These are phyloP conservation scores for Gila orcuttii DNA, from an alignment of 2,113 vertebrate species.

Conservation along the genomic window DNA sequence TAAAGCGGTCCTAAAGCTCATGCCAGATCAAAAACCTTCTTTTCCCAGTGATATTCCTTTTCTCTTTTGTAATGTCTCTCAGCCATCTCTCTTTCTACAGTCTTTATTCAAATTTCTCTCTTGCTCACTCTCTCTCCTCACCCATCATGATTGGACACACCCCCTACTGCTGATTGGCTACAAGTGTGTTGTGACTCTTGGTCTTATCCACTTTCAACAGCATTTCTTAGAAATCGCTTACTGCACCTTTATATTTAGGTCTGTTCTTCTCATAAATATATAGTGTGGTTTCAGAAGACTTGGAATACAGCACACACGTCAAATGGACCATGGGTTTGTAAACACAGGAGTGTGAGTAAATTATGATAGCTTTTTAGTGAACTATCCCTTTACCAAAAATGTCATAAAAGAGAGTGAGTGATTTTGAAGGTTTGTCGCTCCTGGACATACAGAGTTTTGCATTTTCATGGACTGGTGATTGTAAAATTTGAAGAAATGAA, in stretches of 20 bases:
- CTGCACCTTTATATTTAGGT: not conserved
- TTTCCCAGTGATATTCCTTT: too few relatives aligned
- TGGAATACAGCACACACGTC: not conserved
- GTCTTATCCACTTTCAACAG: too few relatives aligned
- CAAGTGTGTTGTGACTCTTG: too few relatives aligned
- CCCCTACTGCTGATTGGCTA: too few relatives aligned
- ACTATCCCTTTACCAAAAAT: not conserved
- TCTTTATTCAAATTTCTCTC: too few relatives aligned
- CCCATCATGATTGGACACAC: too few relatives aligned
- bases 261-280: not conserved
- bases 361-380: not conserved
- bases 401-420: not conserved
- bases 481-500: not conserved
- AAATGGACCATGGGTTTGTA: not conserved
- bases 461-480: not conserved
- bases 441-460: not conserved
- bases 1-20: too few relatives aligned
- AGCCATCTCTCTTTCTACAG: too few relatives aligned
- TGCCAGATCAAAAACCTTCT: too few relatives aligned
- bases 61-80: too few relatives aligned
- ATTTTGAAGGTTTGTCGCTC: not conserved
- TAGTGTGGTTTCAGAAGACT: not conserved
- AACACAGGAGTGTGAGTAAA: not conserved
- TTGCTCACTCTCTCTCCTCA: too few relatives aligned
- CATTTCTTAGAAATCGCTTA: too few relatives aligned